phyloP scores from a whole-genome alignment of 2,797 vertebrate genomes.

The Perdix hodgsoniae region DNA sequence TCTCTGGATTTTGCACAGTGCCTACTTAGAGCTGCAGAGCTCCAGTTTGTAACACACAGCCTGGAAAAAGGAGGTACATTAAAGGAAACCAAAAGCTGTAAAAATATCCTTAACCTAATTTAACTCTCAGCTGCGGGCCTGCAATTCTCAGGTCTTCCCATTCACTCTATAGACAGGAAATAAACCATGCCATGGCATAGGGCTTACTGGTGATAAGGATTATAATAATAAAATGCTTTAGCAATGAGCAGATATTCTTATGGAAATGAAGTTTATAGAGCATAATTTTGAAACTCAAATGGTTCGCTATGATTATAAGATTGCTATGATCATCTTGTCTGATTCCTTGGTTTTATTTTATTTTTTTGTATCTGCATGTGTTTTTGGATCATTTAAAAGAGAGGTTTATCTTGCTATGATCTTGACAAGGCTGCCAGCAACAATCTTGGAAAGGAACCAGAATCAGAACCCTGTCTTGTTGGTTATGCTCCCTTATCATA shows the following conservation, averaged over 20 bases:
- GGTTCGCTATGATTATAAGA: neutral
- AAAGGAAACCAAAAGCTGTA: slow-evolving; percentile 9
- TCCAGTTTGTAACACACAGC: neutral
- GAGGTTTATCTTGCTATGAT: neutral
- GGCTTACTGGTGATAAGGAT: neutral
- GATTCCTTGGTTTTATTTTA: neutral
- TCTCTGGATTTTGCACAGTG: neutral
- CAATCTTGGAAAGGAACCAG: neutral
- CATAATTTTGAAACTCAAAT: neutral
- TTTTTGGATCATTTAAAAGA: neutral
- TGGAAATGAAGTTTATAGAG: neutral
- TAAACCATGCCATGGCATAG: neutral
- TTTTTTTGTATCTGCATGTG: neutral
- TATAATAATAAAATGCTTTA: neutral
- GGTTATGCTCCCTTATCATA: no score
- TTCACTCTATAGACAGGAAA: neutral
- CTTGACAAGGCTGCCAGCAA: neutral
- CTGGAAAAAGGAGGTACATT: neutral
- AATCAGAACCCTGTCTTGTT: neutral
- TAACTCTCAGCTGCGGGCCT: neutral
- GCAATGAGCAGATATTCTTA: neutral
- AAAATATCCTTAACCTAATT: slow-evolving; percentile 34
- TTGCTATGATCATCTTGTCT: neutral
- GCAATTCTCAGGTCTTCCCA: neutral
- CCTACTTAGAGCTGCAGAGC: neutral